phyloP scores from a whole-genome alignment of 1,140 invertebrate genomes.

The Samia ricini region DNA sequence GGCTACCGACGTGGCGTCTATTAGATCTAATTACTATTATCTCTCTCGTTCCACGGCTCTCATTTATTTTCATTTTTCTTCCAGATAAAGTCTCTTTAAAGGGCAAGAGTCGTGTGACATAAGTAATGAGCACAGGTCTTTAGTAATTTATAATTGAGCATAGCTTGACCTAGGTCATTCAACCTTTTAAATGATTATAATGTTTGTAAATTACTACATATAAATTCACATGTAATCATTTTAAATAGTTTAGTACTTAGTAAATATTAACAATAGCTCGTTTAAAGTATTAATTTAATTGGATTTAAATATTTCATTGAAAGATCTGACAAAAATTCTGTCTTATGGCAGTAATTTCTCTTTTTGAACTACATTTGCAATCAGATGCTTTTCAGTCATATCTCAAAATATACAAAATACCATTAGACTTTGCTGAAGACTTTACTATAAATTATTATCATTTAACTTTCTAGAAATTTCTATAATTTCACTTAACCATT shows the following conservation, averaged over 20 bases:
- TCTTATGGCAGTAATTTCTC: neutral
- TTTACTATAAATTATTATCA: too few species aligned
- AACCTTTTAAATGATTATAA: neutral
- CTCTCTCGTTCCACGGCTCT: conserved; percentile 15
- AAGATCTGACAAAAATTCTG: too few species aligned
- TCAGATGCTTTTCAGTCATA: neutral
- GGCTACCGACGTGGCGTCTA: conserved; percentile 27
- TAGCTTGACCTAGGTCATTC: conserved; percentile 2
- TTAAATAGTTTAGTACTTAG: neutral
- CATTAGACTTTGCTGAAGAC: too few species aligned
- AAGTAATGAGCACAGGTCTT: conserved; percentile 12
- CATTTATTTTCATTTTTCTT: conserved; percentile 28
- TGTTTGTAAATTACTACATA: neutral
- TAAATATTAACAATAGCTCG: too few species aligned
- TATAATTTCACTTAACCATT: too few species aligned
- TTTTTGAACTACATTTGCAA: neutral
- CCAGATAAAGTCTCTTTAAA: conserved; percentile 19
- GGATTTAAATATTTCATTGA: neutral
- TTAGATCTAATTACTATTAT: conserved; percentile 43
- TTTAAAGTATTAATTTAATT: neutral
- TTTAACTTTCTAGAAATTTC: too few species aligned
- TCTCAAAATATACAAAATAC: too few species aligned
- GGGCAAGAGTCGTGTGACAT: conserved; percentile 8
- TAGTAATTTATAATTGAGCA: conserved; percentile 1
- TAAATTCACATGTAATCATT: neutral